These are phyloP conservation scores for Notodonta ziczac DNA, from an alignment of 2,888 invertebrate species.

Conservation along the genomic window DNA sequence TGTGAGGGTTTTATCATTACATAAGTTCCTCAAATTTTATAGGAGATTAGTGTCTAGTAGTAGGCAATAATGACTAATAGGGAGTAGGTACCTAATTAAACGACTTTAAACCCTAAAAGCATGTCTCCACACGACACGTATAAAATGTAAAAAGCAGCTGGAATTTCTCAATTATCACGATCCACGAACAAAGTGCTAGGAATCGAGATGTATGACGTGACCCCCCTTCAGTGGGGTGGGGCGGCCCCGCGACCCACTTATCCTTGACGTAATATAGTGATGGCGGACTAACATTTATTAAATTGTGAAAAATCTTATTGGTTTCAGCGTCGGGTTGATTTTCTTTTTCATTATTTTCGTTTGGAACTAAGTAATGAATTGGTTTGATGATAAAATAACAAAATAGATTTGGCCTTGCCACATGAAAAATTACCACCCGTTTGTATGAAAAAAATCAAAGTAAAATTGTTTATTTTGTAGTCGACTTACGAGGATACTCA, in stretches of 20 bases:
- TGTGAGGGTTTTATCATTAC: too few relatives aligned
- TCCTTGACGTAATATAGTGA: slow-evolving; percentile 57
- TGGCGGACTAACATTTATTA: slow-evolving; percentile 49
- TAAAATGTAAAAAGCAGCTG: slow-evolving; percentile 20
- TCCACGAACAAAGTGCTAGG: slow-evolving; percentile 40
- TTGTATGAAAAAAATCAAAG: too few relatives aligned
- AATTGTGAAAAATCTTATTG: slow-evolving; percentile 49
- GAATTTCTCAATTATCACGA: slow-evolving; percentile 43
- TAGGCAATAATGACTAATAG: too few relatives aligned
- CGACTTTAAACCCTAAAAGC: neutral
- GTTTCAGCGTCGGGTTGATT: slow-evolving; percentile 25
- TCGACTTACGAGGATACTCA: too few relatives aligned
- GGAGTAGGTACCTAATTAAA: too few relatives aligned
- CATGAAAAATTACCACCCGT: too few relatives aligned
- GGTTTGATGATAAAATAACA: too few relatives aligned
- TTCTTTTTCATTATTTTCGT: neutral
- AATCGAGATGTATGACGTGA: slow-evolving; percentile 63
- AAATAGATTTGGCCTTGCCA: too few relatives aligned
- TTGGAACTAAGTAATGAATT: too few relatives aligned
- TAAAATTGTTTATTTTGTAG: too few relatives aligned
- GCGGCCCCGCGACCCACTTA: slow-evolving; percentile 63
- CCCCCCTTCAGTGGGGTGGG: slow-evolving; percentile 35
- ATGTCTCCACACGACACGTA: slow-evolving; percentile 5
- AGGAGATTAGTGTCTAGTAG: too few relatives aligned
- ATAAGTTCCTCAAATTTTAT: too few relatives aligned